Evolutionary conservation across 2,797 vertebrate genomes (phyloP), one percentile per base, ranked within the genome.

Genomic region (Paguma larvata): DNA sequence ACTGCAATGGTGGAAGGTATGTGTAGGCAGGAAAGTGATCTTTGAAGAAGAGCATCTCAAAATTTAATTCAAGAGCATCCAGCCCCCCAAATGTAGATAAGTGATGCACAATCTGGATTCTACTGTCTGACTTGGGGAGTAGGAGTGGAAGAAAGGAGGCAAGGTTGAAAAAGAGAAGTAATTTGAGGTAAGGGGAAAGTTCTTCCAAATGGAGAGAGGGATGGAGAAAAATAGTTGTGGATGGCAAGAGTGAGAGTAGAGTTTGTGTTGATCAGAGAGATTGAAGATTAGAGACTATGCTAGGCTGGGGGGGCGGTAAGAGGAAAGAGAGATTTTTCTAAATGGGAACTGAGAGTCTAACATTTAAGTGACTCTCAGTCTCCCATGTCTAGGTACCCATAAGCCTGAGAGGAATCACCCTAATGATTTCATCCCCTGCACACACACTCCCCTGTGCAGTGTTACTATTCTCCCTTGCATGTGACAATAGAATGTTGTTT

Each of bases 11-110:
- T 80, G 25, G 41, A 84, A 90, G 18, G 27, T 88, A 5, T 73
- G 67, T 78, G 44, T 86, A 89, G 32, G 68, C 56, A 91, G 30
- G n/a, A 79, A 91, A 89, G 70, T 73, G n/a, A 89, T 41, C 34
- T 94, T 56, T 93, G 11, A 92, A 75, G 46, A 82, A 48, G 12
- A 91, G 14, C 72, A 94, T 85, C 51, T 92, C 73, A 92, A 96
- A 84, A 77, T 95, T 75, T 21, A 79, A 38, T 73, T 92, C n/a
- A 91, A 87, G 67, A 88, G 38, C 59, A 94, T 73, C 41, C 41
- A 75, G 19, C 32, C 23, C 56, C 0, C 2, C 38, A 62, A 92
- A 83, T 53, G 5, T 53, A 77, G 70, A 38, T 77, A 80, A 94
- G 87, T 94, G 46, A 63, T 77, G 10, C 10, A 23, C 8, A 59